Evolutionary conservation across 2,797 vertebrate species (phyloP).

Genomic region (Enteromius trimaculatus): DNA sequence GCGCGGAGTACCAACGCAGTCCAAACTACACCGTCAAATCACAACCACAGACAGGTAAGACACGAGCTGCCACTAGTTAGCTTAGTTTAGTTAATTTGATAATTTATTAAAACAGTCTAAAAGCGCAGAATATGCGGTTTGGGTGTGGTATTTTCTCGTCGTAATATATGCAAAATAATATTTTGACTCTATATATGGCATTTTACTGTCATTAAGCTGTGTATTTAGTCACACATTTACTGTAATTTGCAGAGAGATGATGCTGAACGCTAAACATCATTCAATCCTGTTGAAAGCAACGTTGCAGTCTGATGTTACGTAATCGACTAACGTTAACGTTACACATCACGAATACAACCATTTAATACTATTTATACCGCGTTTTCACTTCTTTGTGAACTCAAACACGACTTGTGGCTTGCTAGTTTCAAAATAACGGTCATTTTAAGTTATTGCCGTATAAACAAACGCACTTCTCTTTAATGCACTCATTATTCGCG

Average conservation of each 20-base stretch:
- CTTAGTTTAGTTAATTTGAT: not conserved
- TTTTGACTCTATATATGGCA: too few species aligned
- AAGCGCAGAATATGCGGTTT: not conserved
- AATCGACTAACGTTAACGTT: not conserved
- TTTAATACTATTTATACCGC: not conserved
- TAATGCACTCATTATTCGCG: not conserved
- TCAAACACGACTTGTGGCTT: conserved; percentile 8
- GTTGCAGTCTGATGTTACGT: not conserved
- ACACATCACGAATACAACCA: not conserved
- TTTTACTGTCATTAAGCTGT: not conserved
- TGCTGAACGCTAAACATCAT: not conserved
- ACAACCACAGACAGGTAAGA: conserved; percentile 52
- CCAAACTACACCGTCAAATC: not conserved
- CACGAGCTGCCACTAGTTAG: not conserved
- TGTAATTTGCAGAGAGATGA: not conserved
- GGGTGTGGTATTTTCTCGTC: not conserved
- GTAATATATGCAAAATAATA: not conserved
- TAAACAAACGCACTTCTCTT: not conserved
- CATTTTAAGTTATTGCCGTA: not conserved
- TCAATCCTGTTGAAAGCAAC: not conserved
- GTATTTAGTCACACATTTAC: not conserved
- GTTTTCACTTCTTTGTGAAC: too few species aligned
- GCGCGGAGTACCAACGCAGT: conserved; percentile 58
- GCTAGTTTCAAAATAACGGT: not conserved
- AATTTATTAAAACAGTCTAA: not conserved